Conservation (phyloP, 2,113 vertebrate genomes). For the Aldabrachelys gigantea region DNA sequence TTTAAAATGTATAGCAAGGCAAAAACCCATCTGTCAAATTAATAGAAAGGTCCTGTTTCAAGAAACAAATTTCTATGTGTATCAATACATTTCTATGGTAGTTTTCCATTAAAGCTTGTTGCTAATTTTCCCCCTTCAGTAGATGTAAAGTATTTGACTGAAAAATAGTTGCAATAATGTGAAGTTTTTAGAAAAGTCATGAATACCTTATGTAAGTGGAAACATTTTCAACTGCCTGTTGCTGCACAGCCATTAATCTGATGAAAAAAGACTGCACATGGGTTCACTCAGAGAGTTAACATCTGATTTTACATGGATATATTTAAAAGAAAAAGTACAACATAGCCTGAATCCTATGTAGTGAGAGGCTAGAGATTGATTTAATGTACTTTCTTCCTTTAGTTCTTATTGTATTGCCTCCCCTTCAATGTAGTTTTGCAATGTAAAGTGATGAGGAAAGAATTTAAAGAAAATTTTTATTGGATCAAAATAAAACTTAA, state of each 20-base stretch:
- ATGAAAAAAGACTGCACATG: constrained; percentile 59
- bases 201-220: constrained; percentile 41
- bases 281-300: constrained; percentile 74
- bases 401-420: constrained; percentile 61
- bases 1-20: constrained; percentile 41
- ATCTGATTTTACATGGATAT: constrained; percentile 74
- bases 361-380: constrained; percentile 63
- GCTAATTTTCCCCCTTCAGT: constrained; percentile 58
- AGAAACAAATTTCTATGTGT: constrained; percentile 51
- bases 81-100: constrained; percentile 15
- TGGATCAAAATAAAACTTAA: constrained; percentile 13
- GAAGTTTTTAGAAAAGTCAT: constrained; percentile 61
- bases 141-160: constrained; percentile 64
- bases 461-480: constrained; percentile 61
- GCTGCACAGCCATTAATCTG: constrained; percentile 66
- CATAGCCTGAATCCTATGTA: constrained; percentile 61
- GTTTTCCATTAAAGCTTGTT: constrained; percentile 49
- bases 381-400: constrained; percentile 59
- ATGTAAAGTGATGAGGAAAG: constrained; percentile 52
- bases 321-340: constrained; percentile 67
- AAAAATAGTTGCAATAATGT: constrained; percentile 65
- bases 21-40: constrained; percentile 50
- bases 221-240: constrained; percentile 65
- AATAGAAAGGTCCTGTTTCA: constrained; percentile 37
- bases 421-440: constrained; percentile 73